Evolutionary conservation across 2,113 vertebrate species (phyloP), one percentile per base, ranked within the genome.

Genomic region (Mixornis gularis): DNA sequence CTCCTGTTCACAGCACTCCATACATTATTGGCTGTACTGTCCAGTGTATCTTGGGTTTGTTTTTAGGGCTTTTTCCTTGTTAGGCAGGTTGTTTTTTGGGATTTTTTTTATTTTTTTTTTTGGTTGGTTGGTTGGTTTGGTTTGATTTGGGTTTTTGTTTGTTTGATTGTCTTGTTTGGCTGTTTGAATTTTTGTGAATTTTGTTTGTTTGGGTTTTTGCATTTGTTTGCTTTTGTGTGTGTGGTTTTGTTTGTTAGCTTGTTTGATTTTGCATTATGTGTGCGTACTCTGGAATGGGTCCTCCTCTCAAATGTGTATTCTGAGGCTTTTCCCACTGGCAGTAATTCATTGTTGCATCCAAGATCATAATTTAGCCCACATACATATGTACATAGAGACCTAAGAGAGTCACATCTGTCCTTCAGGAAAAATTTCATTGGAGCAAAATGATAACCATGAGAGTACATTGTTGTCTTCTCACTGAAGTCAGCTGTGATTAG

Each of bases 401-500:
- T 62, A 60, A 32, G 22, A 84, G 38, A 83, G 22, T 5, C 27
- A 38, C 52, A 51, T 73, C 38, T 68, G 70, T 91, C 71, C 63
- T 94, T 90, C 86, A 89, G 77, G n/a, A 92, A 94, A 66, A 41
- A 70, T 77, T 92, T 95, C 72, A 83, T 27, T 84, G 78, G 27
- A 43, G 53, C 38, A n/a, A 85, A 82, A 80, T 9, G 1, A 41
- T 84, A 62, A 12, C 44, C 56, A 16, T 25, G 17, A 71, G 17
- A 12, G 32, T 60, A 53, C 19, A 22, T 4, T 70, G 34, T 48
- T 85, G 56, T 60, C 46, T 73, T 70, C 60, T 72, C 51, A 58
- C 30, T 95, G 44, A 91, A 91, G 80, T 55, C 20, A 3, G 0
- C 65, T 58, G 49, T 84, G 90, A 78, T 86, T 87, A 85, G 73